phyloP scores from a whole-genome alignment of 2,888 invertebrate genomes.

The Elgonia sp. region DNA sequence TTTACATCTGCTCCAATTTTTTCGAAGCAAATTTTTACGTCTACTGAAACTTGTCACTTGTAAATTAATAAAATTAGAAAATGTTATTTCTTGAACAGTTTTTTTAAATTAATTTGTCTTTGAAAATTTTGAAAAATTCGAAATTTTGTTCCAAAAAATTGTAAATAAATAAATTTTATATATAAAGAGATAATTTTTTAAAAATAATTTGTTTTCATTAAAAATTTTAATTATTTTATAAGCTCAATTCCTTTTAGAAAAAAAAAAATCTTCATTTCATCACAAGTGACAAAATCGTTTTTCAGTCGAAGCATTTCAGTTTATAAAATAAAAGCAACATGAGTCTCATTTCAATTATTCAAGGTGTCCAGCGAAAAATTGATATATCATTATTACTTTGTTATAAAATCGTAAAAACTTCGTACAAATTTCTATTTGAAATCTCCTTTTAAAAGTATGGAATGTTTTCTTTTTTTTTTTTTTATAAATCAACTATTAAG shows the following conservation, averaged over 20 bases:
- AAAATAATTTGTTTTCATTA: too few species aligned
- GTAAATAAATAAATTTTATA: too few species aligned
- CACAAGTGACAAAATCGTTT: slow-evolving; percentile 30
- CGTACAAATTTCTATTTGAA: not conserved
- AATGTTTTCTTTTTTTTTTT: slow-evolving; percentile 10
- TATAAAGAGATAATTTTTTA: too few species aligned
- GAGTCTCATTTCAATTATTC: slow-evolving; percentile 35
- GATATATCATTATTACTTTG: not conserved
- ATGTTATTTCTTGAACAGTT: too few species aligned
- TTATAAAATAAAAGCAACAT: slow-evolving; percentile 48
- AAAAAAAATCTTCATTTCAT: not conserved
- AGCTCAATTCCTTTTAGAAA: too few species aligned
- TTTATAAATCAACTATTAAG: not conserved
- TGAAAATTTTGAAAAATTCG: too few species aligned
- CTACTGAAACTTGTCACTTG: slow-evolving; percentile 54
- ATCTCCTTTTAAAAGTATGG: not conserved
- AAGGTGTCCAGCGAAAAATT: slow-evolving; percentile 53
- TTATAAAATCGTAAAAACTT: slow-evolving; percentile 23
- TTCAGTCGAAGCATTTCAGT: slow-evolving; percentile 2
- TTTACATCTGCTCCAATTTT: slow-evolving; percentile 65
- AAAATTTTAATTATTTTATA: too few species aligned
- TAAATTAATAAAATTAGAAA: not conserved
- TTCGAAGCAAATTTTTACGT: slow-evolving; percentile 37
- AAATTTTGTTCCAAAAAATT: too few species aligned
- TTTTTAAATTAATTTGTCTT: too few species aligned